Percentiles rank a stretch among this genome's conserved stretches.
Evolutionary conservation across 1,140 invertebrate genomes (phyloP).

Genomic region (Riptortus pedestris): DNA sequence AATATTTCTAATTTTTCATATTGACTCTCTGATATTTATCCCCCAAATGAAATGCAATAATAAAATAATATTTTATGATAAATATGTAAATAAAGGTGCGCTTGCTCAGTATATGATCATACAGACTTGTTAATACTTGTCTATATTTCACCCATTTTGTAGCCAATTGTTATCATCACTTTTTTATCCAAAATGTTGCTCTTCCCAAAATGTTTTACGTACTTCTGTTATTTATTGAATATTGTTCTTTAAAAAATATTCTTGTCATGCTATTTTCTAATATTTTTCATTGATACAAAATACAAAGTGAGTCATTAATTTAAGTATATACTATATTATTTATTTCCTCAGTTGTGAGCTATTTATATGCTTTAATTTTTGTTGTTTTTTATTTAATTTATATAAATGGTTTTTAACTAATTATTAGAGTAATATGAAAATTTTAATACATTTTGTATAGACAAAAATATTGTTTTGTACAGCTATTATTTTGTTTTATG

Average conservation of each 20-base stretch:
- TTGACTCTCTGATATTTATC: background rate
- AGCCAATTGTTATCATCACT: slow-evolving; percentile 6
- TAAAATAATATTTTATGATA: background rate
- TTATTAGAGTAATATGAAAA: slow-evolving; percentile 27
- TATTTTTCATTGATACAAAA: background rate
- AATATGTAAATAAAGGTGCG: slow-evolving; percentile 10
- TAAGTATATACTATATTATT: background rate
- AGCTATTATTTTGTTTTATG: slow-evolving; percentile 31
- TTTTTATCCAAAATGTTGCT: background rate
- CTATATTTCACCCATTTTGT: slow-evolving; percentile 4
- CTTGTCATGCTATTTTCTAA: background rate
- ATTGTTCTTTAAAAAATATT: background rate
- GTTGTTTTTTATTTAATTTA: slow-evolving; percentile 32
- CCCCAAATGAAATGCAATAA: slow-evolving; percentile 4
- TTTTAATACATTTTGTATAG: slow-evolving; percentile 27
- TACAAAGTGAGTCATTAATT: background rate
- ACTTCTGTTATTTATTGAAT: background rate
- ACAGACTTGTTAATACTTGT: background rate
- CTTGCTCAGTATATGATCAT: slow-evolving; percentile 10
- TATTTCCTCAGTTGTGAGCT: slow-evolving; percentile 5
- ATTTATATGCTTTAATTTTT: slow-evolving; percentile 24
- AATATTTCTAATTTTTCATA: background rate
- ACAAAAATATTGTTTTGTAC: slow-evolving; percentile 34
- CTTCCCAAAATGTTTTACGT: background rate
- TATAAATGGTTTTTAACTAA: slow-evolving; percentile 31